Percentiles rank a stretch among this genome's conserved stretches.
These are phyloP conservation scores for Todiramphus chloris DNA, from an alignment of 2,113 vertebrate genomes.

Conservation along the genomic window DNA sequence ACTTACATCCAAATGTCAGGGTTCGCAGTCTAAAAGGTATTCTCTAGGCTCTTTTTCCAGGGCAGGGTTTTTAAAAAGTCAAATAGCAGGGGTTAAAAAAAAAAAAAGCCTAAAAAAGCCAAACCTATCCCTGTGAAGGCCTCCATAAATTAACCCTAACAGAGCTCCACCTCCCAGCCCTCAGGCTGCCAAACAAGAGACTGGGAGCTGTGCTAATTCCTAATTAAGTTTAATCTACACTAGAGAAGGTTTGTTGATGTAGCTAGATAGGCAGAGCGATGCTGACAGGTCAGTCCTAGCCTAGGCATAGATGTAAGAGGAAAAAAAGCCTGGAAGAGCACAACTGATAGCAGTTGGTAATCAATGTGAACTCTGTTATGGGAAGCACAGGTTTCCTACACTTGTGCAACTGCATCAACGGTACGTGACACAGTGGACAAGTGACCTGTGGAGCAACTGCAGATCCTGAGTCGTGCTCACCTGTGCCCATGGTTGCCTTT, in stretches of 20 bases:
- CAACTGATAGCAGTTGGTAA: background rate
- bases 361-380: background rate
- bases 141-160: background rate
- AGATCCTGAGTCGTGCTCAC: background rate
- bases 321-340: background rate
- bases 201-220: background rate
- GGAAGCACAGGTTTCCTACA: background rate
- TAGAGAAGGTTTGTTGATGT: background rate
- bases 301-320: background rate
- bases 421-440: too few species aligned
- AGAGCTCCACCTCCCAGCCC: background rate
- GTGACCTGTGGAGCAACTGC: background rate
- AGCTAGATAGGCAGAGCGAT: background rate
- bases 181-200: background rate
- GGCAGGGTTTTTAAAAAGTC: background rate
- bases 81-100: background rate
- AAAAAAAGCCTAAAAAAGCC: background rate
- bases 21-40: background rate
- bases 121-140: background rate
- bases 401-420: background rate
- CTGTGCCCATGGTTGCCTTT: background rate
- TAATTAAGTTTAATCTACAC: background rate
- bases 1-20: background rate
- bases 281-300: background rate
- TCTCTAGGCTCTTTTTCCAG: background rate